Base-by-base conservation (phyloP, 2,113 vertebrate genomes). In the Hemichromis elongatus region DNA sequence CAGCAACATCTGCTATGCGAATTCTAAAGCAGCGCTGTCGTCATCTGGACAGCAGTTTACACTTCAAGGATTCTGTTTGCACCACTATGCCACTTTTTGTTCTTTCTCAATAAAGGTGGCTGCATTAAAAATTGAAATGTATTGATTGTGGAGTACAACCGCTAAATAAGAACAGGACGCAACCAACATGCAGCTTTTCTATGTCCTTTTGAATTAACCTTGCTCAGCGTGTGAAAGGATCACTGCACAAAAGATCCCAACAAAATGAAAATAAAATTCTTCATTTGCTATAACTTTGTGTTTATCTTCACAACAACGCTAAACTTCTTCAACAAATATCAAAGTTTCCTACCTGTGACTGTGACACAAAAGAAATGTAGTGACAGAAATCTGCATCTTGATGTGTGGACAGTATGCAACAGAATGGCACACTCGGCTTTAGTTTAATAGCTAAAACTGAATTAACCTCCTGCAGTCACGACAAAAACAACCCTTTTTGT, bases 51-150 rank as follows among this genome's bases (percentile, higher is more conserved):
- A 79, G 28, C 24, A 70, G 78, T 84, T 86, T 57, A 52, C 53
- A 28, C 33, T 53, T 92, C 80, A 90, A 91, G 86, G 82, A 87
- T 66, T 84, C 82, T 80, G 21, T 37, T 19, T 30, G 80, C 40
- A 83, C 54, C 21, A 61, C 30, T 66, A 75, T 18, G 21, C 14
- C 9, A 8, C 9, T 57, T 70, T 79, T 79, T 78, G 16, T 79
- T 88, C 35, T 79, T 28, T 18, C 16, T 54, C 66, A 85, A 59
- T 81, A 45, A 80, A 47, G 30, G 61, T 35, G 52, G 79, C 57
- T 37, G 45, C 35, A 47, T 53, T 37, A 66, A 50, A 70, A 77
- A 50, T 55, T 53, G 35, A 80, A 79, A 55, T 28, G 6, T 78
- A 63, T 77, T 85, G 73, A 86, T 55, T 28, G 81, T 56, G 52